These are phyloP conservation scores for Oncopodura yosiiana DNA, from an alignment of 1,140 invertebrate species.

Conservation along the genomic window DNA sequence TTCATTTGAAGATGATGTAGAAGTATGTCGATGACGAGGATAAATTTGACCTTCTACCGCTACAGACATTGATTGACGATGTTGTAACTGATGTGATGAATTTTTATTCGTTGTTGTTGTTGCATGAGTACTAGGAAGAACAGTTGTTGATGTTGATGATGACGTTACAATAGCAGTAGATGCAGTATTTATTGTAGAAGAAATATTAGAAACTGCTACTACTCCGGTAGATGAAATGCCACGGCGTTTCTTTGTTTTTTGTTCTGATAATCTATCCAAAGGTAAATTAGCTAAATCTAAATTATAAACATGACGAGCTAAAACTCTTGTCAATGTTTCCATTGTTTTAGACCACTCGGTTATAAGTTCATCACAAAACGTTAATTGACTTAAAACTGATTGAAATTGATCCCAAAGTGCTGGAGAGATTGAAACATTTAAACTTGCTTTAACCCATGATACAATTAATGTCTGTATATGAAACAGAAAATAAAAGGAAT, in stretches of 20 bases:
- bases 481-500: conserved; percentile 35
- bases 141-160: not conserved
- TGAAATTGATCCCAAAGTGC: conserved; percentile 93
- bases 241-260: conserved; percentile 60
- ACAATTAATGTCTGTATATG: conserved; percentile 93
- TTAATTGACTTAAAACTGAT: conserved; percentile 72
- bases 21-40: not conserved
- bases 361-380: conserved; percentile 89
- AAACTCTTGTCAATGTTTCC: conserved; percentile 83
- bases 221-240: conserved; percentile 24
- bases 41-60: not conserved
- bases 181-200: not conserved
- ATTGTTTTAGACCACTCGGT: conserved; percentile 97
- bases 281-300: conserved; percentile 83
- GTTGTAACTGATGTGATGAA: not conserved
- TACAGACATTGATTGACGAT: not conserved
- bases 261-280: conserved; percentile 70
- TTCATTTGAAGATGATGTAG: conserved; percentile 16
- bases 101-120: not conserved
- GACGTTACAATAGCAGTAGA: not conserved
- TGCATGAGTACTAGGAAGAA: not conserved
- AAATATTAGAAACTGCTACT: not conserved
- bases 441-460: conserved; percentile 95
- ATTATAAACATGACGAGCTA: conserved; percentile 85
- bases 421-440: conserved; percentile 78